These are phyloP conservation scores for Pissodes strobi DNA, from an alignment of 1,140 invertebrate species.

Conservation along the genomic window DNA sequence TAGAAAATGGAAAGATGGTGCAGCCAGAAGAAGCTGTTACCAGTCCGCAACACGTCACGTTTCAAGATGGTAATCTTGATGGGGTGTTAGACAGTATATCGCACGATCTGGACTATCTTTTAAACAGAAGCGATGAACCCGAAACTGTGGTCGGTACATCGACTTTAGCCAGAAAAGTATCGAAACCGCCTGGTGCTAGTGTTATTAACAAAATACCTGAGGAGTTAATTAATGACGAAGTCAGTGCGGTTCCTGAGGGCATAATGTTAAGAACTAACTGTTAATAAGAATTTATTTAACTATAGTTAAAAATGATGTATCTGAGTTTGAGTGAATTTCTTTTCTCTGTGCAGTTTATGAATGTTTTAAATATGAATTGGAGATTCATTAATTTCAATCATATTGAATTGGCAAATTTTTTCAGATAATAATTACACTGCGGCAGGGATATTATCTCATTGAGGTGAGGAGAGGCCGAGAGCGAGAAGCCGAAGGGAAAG, in stretches of 20 bases:
- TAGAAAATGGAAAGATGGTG: constrained; percentile 19
- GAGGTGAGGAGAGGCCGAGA: no score
- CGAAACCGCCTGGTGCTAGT: constrained; percentile 38
- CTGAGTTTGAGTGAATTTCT: no score
- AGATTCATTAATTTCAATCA: no score
- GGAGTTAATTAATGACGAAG: constrained; percentile 39
- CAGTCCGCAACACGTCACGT: background rate
- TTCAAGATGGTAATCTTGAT: constrained; percentile 45
- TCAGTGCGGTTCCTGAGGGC: constrained; percentile 39
- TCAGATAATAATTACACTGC: no score
- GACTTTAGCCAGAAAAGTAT: constrained; percentile 32
- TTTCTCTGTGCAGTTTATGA: no score
- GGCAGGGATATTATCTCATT: no score
- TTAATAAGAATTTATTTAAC: no score
- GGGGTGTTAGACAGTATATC: constrained; percentile 52
- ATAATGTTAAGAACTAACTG: constrained; percentile 47
- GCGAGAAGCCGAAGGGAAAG: no score
- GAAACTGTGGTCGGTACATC: constrained; percentile 10
- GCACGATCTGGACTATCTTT: constrained; percentile 52
- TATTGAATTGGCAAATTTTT: no score
- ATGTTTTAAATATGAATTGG: no score
- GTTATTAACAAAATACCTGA: constrained; percentile 41
- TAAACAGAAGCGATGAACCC: constrained; percentile 40
- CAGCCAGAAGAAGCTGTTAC: background rate
- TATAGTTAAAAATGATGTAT: no score